These are phyloP conservation scores for Cantharis nigra DNA, from an alignment of 2,888 invertebrate species.

Conservation along the genomic window DNA sequence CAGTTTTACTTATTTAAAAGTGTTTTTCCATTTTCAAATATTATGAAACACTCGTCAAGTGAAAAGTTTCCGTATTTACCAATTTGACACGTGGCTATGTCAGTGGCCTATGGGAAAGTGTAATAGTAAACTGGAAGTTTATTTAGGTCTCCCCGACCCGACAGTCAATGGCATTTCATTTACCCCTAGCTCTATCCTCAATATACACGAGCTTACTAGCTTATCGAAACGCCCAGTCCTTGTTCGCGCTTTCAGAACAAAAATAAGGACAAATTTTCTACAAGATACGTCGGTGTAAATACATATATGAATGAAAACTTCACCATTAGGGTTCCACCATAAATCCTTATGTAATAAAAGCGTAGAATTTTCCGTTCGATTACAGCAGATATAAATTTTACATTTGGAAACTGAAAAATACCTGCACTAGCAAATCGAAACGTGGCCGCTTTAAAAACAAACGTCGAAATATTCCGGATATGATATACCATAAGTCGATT, in stretches of 20 bases:
- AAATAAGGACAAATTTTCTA: constrained; percentile 3
- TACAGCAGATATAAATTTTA: background rate
- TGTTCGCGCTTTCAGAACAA: background rate
- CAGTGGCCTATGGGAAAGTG: constrained; percentile 10
- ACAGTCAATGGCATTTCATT: constrained; percentile 24
- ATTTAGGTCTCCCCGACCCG: constrained; percentile 17
- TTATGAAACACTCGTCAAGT: background rate
- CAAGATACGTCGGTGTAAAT: constrained; percentile 1
- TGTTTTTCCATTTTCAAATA: background rate
- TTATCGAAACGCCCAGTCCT: constrained; percentile 8
- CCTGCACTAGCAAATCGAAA: background rate
- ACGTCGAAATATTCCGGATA: background rate
- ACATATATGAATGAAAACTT: background rate
- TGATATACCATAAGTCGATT: background rate
- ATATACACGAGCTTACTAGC: constrained; percentile 17
- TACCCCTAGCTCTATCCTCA: constrained; percentile 10
- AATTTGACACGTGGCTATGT: constrained; percentile 18
- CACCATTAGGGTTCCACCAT: background rate
- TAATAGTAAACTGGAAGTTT: constrained; percentile 19
- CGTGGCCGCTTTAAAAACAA: background rate
- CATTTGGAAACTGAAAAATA: background rate
- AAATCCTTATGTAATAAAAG: background rate
- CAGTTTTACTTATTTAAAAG: background rate
- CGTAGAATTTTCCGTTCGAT: background rate
- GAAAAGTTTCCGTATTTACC: background rate